Evolutionary conservation across 2,113 vertebrate species (phyloP), one percentile per base, ranked within the genome.

Genomic region (Telmatochromis sp.): DNA sequence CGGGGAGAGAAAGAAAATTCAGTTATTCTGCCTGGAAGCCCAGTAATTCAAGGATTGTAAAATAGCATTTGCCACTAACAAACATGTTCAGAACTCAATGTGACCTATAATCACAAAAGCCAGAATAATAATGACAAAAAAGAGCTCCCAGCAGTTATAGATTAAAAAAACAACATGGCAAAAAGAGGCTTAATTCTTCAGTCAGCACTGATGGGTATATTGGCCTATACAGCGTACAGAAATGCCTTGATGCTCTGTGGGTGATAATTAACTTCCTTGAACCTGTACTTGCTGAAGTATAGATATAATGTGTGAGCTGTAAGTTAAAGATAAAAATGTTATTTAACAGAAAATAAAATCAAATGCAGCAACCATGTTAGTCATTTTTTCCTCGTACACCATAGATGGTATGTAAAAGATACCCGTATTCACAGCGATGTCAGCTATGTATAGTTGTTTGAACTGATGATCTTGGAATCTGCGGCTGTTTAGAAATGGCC

Each of bases 51-150:
- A 68, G 53, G 40, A 88, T 68, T 68, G 65, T 42, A 89, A 89
- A 90, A 63, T 37, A 82, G 60, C 65, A 57, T 84, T 84, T 84
- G 31, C 78, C 53, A 89, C 53, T 3, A 58, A 86, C 89, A 86
- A 87, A 82, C 82, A 81, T 86, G 63, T 47, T 83, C 60, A 89
- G 40, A 68, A 83, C 68, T 85, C 85, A 85, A 88, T 91, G 88
- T 87, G 85, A 87, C 85, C 87, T 88, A 70, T 89, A 87, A 90
- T 89, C 82, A 91, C 85, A 85, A 88, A 92, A 89, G 83, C 21
- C 47, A 47, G 81, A 92, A 89, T 89, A 79, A 78, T 78, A 78
- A 78, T 78, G 45, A 31, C 73, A 78, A 51, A 78, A 78, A 85
- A 84, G 87, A 83, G 84, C 85, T 89, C 82, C 73, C 87, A 86